These are phyloP conservation scores for Tenthredo notha DNA, from an alignment of 2,888 invertebrate species.

Conservation along the genomic window DNA sequence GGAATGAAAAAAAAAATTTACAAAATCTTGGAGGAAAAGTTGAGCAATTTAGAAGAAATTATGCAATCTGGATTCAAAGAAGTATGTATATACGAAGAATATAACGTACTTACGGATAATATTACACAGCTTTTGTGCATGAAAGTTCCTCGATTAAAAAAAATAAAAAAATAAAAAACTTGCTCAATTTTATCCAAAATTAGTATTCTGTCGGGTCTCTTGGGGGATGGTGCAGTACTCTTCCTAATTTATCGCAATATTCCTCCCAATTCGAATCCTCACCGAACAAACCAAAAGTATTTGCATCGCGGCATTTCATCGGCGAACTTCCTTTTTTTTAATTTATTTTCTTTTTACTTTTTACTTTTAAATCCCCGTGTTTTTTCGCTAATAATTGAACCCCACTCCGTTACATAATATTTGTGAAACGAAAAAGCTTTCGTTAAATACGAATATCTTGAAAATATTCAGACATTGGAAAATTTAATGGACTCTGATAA, in stretches of 20 bases:
- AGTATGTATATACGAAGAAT: neutral
- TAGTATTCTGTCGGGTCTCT: constrained; percentile 37
- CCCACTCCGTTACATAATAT: constrained; percentile 17
- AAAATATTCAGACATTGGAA: neutral
- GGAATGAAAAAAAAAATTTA: neutral
- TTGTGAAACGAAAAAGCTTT: constrained; percentile 1
- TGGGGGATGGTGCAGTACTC: constrained; percentile 21
- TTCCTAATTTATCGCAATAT: constrained; percentile 40
- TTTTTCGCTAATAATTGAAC: constrained; percentile 11
- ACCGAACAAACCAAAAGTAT: constrained; percentile 48
- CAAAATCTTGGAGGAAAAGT: neutral
- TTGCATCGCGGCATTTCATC: constrained; percentile 27
- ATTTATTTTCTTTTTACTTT: neutral
- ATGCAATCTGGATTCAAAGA: neutral
- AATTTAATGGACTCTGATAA: constrained; percentile 22
- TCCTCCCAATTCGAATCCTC: constrained; percentile 30
- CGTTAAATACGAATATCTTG: neutral
- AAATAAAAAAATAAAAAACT: constrained; percentile 35
- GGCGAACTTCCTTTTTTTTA: neutral
- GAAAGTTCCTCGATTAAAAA: neutral
- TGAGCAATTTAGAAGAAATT: neutral
- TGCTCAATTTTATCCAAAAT: constrained; percentile 42
- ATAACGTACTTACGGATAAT: neutral
- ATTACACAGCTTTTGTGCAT: neutral
- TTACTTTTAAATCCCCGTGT: neutral